A percentile compares a stretch with the other conserved stretches of the same genome.
Evolutionary conservation across 2,888 invertebrate genomes (phyloP).

Genomic region (Gibbula magus): DNA sequence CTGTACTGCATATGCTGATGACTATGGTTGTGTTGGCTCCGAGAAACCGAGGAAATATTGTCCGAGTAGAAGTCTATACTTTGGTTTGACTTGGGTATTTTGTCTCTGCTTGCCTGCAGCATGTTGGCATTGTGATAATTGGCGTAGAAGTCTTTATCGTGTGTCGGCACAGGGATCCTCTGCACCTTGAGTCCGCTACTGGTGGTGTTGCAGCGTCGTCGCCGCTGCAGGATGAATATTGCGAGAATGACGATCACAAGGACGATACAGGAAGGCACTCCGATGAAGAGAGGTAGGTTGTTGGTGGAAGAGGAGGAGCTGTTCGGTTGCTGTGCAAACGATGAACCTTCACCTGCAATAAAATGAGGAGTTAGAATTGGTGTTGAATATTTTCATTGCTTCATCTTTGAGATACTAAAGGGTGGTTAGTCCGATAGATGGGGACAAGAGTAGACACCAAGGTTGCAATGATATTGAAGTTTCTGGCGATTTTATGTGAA

Average conservation of each 20-base stretch:
- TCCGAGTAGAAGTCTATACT: slow-evolving; percentile 67
- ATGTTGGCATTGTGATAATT: slow-evolving; percentile 36
- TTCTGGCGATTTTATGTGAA: no score
- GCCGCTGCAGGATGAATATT: slow-evolving; percentile 56
- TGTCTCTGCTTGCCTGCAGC: slow-evolving; percentile 51
- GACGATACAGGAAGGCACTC: slow-evolving; percentile 63
- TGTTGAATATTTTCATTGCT: background rate
- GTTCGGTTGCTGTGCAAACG: background rate
- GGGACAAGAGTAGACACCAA: no score
- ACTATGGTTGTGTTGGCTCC: slow-evolving; percentile 57
- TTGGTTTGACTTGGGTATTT: slow-evolving; percentile 55
- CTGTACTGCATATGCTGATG: slow-evolving; percentile 35
- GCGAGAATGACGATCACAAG: slow-evolving; percentile 59
- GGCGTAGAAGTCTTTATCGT: slow-evolving; percentile 45
- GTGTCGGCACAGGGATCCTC: slow-evolving; percentile 48
- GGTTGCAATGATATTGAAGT: no score
- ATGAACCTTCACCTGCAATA: background rate
- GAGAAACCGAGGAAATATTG: slow-evolving; percentile 65
- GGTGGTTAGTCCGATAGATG: no score
- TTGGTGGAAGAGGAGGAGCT: slow-evolving; percentile 35
- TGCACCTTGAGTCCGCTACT: slow-evolving; percentile 36
- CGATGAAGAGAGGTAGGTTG: slow-evolving; percentile 68
- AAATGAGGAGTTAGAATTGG: no score
- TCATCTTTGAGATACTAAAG: background rate
- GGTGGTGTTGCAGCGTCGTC: slow-evolving; percentile 40